Percentiles rank a stretch among this genome's conserved stretches.
phyloP scores from a whole-genome alignment of 2,113 vertebrate genomes.

The Cacatua alba region DNA sequence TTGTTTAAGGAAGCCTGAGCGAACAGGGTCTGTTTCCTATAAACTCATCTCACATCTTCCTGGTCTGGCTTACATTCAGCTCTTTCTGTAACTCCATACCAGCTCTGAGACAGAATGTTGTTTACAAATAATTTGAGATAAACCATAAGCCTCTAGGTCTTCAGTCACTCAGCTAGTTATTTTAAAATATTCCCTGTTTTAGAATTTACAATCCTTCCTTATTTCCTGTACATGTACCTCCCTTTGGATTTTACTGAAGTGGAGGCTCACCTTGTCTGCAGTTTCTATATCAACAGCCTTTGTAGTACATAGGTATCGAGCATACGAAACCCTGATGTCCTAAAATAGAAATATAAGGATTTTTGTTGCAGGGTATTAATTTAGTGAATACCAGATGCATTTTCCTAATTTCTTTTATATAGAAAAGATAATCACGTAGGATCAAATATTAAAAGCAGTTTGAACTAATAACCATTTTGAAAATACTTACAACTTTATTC shows the following conservation, averaged over 20 bases:
- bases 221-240: background rate
- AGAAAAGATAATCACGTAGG: background rate
- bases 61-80: slow-evolving; percentile 43
- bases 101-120: slow-evolving; percentile 16
- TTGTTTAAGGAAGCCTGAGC: slow-evolving; percentile 57
- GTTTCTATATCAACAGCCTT: background rate
- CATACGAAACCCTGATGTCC: background rate
- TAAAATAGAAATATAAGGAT: background rate
- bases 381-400: background rate
- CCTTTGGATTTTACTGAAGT: background rate
- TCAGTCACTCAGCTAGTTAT: background rate
- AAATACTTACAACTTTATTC: background rate
- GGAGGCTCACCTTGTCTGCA: background rate
- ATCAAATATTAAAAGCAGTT: background rate
- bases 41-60: slow-evolving; percentile 46
- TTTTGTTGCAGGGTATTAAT: background rate
- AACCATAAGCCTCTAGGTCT: slow-evolving; percentile 11
- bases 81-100: slow-evolving; percentile 1
- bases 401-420: background rate
- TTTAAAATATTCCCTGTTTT: background rate
- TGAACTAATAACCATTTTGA: background rate
- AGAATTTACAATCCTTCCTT: background rate
- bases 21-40: slow-evolving; percentile 49
- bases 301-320: background rate
- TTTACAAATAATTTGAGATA: slow-evolving; percentile 65